These are phyloP conservation scores for Dasyornis broadbenti DNA, from an alignment of 2,113 vertebrate species.

Conservation along the genomic window DNA sequence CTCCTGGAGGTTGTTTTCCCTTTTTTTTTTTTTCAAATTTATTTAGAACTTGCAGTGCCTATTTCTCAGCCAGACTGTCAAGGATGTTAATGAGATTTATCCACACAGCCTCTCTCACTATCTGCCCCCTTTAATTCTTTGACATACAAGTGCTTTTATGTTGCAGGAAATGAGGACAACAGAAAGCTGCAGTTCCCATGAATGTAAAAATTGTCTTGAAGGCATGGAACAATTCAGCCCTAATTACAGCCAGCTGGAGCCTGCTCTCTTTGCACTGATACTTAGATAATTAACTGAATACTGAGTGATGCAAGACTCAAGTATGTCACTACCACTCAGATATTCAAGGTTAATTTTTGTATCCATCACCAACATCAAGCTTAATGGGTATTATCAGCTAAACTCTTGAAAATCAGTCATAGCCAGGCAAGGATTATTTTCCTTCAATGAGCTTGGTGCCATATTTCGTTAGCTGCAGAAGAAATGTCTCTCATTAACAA, in stretches of 20 bases:
- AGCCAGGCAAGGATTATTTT: neutral
- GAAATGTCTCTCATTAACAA: neutral
- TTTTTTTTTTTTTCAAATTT: neutral
- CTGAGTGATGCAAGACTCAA: constrained; percentile 2
- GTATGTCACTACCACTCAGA: neutral
- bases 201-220: constrained; percentile 53
- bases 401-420: neutral
- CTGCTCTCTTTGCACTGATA: constrained; percentile 22
- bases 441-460: neutral
- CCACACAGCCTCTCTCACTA: neutral
- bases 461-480: neutral
- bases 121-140: constrained; percentile 9
- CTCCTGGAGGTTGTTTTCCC: neutral
- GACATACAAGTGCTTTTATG: constrained; percentile 38
- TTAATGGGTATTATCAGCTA: neutral
- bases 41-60: neutral
- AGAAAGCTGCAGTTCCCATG: constrained; percentile 40
- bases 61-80: neutral
- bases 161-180: constrained; percentile 54
- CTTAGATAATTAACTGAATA: constrained; percentile 47
- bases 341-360: constrained; percentile 12
- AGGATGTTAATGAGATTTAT: neutral
- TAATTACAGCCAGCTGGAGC: constrained; percentile 61
- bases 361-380: neutral
- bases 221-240: constrained; percentile 52